phyloP scores from a whole-genome alignment of 2,888 invertebrate genomes.

The Hypolimnas misippus region DNA sequence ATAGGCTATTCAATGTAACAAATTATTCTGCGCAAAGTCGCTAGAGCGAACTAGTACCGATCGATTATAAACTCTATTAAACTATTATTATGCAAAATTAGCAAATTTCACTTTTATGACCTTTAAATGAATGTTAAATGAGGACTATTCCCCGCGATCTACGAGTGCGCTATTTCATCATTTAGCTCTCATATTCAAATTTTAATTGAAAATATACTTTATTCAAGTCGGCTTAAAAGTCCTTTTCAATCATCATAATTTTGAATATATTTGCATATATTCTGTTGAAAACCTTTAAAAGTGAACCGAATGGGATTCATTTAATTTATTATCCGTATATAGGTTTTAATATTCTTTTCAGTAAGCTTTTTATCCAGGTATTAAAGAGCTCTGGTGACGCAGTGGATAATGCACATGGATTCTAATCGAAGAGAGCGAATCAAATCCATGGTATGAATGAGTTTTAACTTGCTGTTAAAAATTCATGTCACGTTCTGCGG shows the following conservation, averaged over 20 bases:
- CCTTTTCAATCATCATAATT: conserved; percentile 9
- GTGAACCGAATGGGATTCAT: background rate
- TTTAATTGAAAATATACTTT: conserved; percentile 12
- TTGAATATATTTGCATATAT: conserved; percentile 7
- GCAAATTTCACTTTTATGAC: background rate
- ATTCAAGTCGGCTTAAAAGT: conserved; percentile 5
- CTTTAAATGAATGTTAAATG: background rate
- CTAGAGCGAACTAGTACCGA: too few relatives aligned
- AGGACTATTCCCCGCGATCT: background rate
- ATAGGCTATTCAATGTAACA: background rate
- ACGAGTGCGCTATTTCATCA: background rate
- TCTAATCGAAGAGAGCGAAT: too few relatives aligned
- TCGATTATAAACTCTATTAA: too few relatives aligned
- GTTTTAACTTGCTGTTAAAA: too few relatives aligned
- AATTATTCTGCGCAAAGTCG: too few relatives aligned
- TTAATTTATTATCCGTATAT: background rate
- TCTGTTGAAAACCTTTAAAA: background rate
- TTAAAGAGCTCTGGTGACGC: too few relatives aligned
- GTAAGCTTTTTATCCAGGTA: background rate
- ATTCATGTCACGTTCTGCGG: too few relatives aligned
- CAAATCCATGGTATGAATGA: too few relatives aligned
- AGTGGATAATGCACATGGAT: too few relatives aligned
- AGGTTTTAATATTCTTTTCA: background rate
- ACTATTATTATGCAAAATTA: background rate
- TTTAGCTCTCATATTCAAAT: conserved; percentile 4